Evolutionary conservation across 2,888 invertebrate species (phyloP).

Genomic region (Eristalinus aeneus): DNA sequence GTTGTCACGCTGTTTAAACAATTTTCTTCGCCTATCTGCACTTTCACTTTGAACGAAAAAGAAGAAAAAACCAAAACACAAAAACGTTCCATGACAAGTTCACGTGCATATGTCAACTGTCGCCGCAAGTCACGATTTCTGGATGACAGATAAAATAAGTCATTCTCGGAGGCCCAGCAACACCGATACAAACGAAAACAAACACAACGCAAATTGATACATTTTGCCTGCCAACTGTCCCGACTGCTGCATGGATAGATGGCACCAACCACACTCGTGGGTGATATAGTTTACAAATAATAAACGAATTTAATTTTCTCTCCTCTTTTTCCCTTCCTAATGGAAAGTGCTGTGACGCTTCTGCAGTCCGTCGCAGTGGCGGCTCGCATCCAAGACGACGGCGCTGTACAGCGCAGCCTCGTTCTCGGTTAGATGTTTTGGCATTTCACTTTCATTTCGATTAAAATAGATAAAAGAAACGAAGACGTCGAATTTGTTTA

Average conservation of each 20-base stretch:
- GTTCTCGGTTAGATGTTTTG: background rate
- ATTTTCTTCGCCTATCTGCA: background rate
- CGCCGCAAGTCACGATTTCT: slow-evolving; percentile 14
- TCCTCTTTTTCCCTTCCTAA: slow-evolving; percentile 54
- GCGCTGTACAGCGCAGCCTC: slow-evolving; percentile 23
- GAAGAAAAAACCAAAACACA: background rate
- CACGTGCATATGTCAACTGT: slow-evolving; percentile 16
- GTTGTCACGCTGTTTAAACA: slow-evolving; percentile 22
- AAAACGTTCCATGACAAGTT: background rate
- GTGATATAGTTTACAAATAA: slow-evolving; percentile 54
- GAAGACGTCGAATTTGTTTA: slow-evolving; percentile 63
- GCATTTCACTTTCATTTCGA: slow-evolving; percentile 65
- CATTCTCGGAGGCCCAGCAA: background rate
- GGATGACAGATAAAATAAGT: slow-evolving; percentile 10
- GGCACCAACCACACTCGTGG: slow-evolving; percentile 28
- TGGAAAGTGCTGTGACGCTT: slow-evolving; percentile 54
- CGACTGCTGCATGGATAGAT: background rate
- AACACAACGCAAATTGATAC: background rate
- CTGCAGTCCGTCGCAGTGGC: slow-evolving; percentile 2
- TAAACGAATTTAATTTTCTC: slow-evolving; percentile 59
- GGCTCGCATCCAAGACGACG: slow-evolving; percentile 13
- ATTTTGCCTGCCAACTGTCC: background rate
- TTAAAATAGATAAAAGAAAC: slow-evolving; percentile 65
- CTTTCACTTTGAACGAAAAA: slow-evolving; percentile 16
- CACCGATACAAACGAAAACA: background rate